A percentile compares a stretch with the other conserved stretches of the same genome.
phyloP scores from a whole-genome alignment of 2,888 invertebrate species.

The Melieria picta region DNA sequence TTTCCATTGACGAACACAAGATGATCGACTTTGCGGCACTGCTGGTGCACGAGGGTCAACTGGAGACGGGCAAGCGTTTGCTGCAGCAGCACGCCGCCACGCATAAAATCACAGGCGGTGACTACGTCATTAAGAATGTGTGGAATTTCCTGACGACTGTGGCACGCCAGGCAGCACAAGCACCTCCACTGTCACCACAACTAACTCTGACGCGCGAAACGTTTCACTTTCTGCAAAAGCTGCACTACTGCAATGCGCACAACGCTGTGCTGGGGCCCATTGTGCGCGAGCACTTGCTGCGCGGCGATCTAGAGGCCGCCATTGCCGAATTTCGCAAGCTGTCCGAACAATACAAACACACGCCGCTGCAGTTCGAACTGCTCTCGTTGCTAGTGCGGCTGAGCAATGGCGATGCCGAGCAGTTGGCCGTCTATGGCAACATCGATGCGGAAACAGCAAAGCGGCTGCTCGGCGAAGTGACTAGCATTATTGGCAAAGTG shows the following conservation, averaged over 20 bases:
- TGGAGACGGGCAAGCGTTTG: conserved; percentile 61
- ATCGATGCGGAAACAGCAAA: conserved; percentile 56
- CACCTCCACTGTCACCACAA: conserved; percentile 49
- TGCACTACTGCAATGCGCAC: conserved; percentile 70
- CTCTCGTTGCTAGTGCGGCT: conserved; percentile 65
- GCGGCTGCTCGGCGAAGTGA: conserved; percentile 60
- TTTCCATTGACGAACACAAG: conserved; percentile 74
- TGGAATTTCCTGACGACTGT: conserved; percentile 71
- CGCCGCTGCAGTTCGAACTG: conserved; percentile 75
- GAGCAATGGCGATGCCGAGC: conserved; percentile 50
- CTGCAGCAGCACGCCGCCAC: conserved; percentile 68
- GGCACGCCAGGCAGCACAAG: conserved; percentile 55
- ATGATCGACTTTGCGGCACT: conserved; percentile 73
- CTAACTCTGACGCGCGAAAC: conserved; percentile 67
- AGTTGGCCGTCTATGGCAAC: conserved; percentile 45
- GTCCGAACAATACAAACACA: conserved; percentile 69
- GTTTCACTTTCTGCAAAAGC: conserved; percentile 68
- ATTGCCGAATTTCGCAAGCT: conserved; percentile 69
- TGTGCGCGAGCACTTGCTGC: conserved; percentile 71
- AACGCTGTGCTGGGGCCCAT: conserved; percentile 73
- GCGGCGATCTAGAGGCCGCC: conserved; percentile 67
- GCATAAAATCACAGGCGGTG: conserved; percentile 66
- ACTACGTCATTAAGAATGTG: conserved; percentile 70
- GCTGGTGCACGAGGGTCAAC: conserved; percentile 67
- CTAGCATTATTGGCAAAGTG: conserved; percentile 60